Conservation (phyloP, 2,797 vertebrate genomes). For the Lagocephalus sceleratus region DNA sequence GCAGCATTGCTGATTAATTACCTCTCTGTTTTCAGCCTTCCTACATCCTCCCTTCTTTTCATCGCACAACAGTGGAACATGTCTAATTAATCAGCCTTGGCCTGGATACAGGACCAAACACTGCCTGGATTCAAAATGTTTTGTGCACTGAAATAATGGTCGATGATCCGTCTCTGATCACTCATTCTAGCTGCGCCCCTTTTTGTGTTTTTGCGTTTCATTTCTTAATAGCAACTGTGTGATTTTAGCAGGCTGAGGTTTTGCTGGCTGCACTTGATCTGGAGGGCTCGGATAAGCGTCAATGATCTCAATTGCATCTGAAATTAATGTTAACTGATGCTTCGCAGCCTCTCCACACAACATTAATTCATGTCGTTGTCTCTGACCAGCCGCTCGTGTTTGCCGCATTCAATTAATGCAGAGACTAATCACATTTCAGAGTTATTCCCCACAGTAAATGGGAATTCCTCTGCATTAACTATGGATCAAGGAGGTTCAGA, state of each 20-base stretch:
- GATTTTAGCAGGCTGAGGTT: conserved; percentile 25
- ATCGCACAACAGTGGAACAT: conserved; percentile 63
- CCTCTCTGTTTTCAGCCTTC: conserved; percentile 61
- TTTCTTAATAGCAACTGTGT: conserved; percentile 36
- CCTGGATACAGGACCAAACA: conserved; percentile 65
- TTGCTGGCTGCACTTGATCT: conserved; percentile 45
- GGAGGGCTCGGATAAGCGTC: conserved; percentile 56
- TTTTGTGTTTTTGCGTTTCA: conserved; percentile 40
- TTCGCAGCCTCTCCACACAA: conserved; percentile 56
- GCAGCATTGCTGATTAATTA: conserved; percentile 75
- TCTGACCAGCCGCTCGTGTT: conserved; percentile 46
- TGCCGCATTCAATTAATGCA: conserved; percentile 54
- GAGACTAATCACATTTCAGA: conserved; percentile 58
- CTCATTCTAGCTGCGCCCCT: conserved; percentile 56
- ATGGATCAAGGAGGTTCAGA: conserved; percentile 9
- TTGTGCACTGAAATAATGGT: conserved; percentile 32
- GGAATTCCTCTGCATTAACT: conserved; percentile 26
- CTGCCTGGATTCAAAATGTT: conserved; percentile 40
- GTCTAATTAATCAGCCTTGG: conserved; percentile 79
- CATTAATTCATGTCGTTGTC: conserved; percentile 62
- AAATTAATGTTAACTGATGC: conserved; percentile 62
- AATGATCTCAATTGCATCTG: conserved; percentile 51
- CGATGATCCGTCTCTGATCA: conserved; percentile 63
- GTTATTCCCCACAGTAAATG: conserved; percentile 52
- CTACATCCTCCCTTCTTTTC: conserved; percentile 14